These are phyloP conservation scores for Fistularia tabacaria DNA, from an alignment of 2,797 vertebrate genomes.

Conservation along the genomic window DNA sequence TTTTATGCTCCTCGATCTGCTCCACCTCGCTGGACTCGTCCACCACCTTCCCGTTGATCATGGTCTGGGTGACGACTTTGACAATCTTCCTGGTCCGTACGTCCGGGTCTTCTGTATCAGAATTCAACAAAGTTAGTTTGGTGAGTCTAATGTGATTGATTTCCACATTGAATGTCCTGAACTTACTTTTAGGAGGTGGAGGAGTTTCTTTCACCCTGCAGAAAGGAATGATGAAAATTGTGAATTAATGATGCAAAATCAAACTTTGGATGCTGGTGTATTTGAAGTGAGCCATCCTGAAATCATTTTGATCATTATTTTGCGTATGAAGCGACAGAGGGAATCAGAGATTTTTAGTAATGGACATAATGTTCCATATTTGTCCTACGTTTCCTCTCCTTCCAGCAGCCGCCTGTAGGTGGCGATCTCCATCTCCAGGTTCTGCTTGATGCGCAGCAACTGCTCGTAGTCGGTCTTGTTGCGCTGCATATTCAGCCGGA, in stretches of 20 bases:
- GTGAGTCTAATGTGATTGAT: not conserved
- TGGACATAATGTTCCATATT: not conserved
- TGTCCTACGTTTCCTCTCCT: constrained; percentile 71
- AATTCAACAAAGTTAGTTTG: constrained; percentile 2
- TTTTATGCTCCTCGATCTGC: constrained; percentile 77
- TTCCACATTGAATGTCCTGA: not conserved
- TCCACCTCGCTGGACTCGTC: constrained; percentile 82
- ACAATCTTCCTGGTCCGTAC: constrained; percentile 82
- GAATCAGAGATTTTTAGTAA: no score
- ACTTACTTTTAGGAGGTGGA: constrained; percentile 76
- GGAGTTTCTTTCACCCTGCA: constrained; percentile 72
- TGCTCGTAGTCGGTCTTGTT: constrained; percentile 80
- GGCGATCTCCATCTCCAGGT: constrained; percentile 79
- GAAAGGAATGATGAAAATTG: constrained; percentile 17
- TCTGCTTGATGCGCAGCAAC: constrained; percentile 80
- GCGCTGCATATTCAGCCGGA: constrained; percentile 78
- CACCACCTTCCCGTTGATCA: constrained; percentile 82
- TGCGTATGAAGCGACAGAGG: no score
- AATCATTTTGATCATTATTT: no score
- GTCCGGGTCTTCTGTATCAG: constrained; percentile 73
- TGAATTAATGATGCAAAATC: not conserved
- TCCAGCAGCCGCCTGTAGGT: constrained; percentile 80
- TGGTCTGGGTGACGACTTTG: constrained; percentile 82
- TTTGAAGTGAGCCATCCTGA: no score
- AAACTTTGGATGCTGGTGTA: no score